phyloP scores from a whole-genome alignment of 2,113 vertebrate genomes.

The Hippoglossus stenolepis region DNA sequence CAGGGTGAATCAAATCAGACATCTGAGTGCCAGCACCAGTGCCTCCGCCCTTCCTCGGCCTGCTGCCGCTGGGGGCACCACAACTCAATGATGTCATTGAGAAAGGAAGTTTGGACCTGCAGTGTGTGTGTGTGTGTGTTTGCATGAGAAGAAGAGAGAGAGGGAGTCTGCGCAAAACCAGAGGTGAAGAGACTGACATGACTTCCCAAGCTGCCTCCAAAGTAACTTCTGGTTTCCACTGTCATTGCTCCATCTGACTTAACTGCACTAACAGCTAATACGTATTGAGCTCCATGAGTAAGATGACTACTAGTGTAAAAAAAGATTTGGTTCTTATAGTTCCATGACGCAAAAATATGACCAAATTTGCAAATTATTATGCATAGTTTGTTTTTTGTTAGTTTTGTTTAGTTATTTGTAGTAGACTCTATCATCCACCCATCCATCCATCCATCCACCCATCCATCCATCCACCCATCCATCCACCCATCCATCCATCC shows the following conservation, averaged over 20 bases:
- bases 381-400: too few species aligned
- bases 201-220: constrained; percentile 32
- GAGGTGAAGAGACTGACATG: constrained; percentile 28
- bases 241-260: constrained; percentile 18
- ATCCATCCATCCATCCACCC: too few species aligned
- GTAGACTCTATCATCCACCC: too few species aligned
- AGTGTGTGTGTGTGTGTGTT: background rate
- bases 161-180: background rate
- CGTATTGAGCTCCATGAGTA: constrained; percentile 3
- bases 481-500: too few species aligned
- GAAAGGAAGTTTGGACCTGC: constrained; percentile 56
- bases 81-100: constrained; percentile 67
- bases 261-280: constrained; percentile 23
- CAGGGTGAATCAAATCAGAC: constrained; percentile 78
- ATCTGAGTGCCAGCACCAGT: constrained; percentile 44
- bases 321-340: too few species aligned
- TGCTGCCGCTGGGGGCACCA: constrained; percentile 60
- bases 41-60: constrained; percentile 44
- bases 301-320: too few species aligned
- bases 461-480: too few species aligned
- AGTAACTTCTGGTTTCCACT: constrained; percentile 9
- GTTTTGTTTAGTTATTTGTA: too few species aligned
- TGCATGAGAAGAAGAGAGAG: background rate
- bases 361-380: too few species aligned
- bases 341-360: too few species aligned